Base-by-base conservation (phyloP, 2,888 invertebrate species). In the Corbicula japonica region DNA sequence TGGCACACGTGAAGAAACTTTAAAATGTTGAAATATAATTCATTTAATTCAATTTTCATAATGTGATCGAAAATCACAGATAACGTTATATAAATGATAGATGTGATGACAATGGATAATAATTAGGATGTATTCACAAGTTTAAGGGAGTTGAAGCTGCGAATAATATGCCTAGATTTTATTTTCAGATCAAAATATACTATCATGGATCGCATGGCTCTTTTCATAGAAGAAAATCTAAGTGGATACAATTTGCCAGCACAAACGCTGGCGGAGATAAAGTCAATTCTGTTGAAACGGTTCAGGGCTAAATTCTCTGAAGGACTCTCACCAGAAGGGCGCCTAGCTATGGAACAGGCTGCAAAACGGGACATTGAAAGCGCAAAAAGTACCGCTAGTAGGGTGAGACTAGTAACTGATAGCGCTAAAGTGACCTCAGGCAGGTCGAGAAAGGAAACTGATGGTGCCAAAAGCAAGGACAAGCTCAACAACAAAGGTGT, bases 311-410 rank as follows among this genome's bases (percentile, higher is more conserved):
- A 41, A 46, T 84, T 88, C 30, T 88, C 87, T 0, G 82, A 80
- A 18, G 73, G 76, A 3, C 50, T 88, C 28, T 87, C 87, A 2
- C 62, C 80, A 0, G 88, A 88, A 58, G 88, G 83, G 0, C 74
- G 80, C 41, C 28, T 81, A 15, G 88, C 85, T 6, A 88, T 88
- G 76, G 62, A 86, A 32, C 70, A 84, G 44, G 82, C 78, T 1
- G 34, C 77, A 15, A 66, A 80, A 60, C 76, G 46, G 12, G 44
- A 61, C 4, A 12, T 61, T 4, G 46, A 61, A n/a, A 61, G 61
- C 30, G 61, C 44, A 5, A 44, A 23, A 44, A 26, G 58, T 34
- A 3, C 15, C 6, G 3, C 15, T 1, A 58, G 26, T 15, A 35
- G 23, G 18, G 10, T 3, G 34, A 41, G 50, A 72, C 8, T n/a